Conservation (phyloP, 2,113 vertebrate genomes). For the Oplegnathus fasciatus region DNA sequence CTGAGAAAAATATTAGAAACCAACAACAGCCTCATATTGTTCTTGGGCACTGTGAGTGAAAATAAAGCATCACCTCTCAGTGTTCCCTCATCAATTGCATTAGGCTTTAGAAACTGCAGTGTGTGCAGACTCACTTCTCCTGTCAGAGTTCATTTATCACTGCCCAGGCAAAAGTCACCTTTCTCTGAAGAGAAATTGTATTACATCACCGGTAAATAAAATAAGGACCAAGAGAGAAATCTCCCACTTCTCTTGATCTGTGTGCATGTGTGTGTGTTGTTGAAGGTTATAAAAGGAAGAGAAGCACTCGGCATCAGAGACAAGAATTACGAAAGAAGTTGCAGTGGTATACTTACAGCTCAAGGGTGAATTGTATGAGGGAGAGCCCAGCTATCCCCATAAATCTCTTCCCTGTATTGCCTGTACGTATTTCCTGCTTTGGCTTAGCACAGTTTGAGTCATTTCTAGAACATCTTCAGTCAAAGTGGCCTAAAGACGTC, state of each 20-base stretch:
- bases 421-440: conserved; percentile 22
- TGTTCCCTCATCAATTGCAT: conserved; percentile 64
- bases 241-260: background rate
- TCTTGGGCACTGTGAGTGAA: conserved; percentile 19
- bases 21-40: conserved; percentile 27
- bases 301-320: background rate
- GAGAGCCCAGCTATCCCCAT: conserved; percentile 10
- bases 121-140: conserved; percentile 50
- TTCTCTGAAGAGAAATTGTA: conserved; percentile 32
- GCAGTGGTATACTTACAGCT: conserved; percentile 1
- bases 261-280: background rate
- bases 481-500: conserved; percentile 38
- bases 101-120: conserved; percentile 60
- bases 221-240: conserved; percentile 40
- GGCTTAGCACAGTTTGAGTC: background rate
- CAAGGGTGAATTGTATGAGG: conserved; percentile 5
- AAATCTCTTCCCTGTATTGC: conserved; percentile 32
- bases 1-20: background rate
- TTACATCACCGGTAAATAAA: conserved; percentile 63
- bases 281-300: conserved; percentile 7
- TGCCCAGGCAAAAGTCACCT: conserved; percentile 63
- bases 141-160: conserved; percentile 67
- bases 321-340: conserved; percentile 12
- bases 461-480: conserved; percentile 43
- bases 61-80: conserved; percentile 55